Conservation (phyloP, 2,113 vertebrate genomes). For the Microcebus ravelobensis region DNA sequence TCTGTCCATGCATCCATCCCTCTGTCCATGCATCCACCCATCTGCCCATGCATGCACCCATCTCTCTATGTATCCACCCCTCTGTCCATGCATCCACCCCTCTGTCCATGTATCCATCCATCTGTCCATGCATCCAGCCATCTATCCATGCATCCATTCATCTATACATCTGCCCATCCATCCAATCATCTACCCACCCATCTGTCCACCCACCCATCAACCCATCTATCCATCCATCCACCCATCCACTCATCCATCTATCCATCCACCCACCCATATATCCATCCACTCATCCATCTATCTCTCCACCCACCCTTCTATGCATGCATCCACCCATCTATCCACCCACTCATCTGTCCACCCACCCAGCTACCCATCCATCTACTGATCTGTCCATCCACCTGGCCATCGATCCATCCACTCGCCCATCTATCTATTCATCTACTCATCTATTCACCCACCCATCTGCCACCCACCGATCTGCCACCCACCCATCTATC, state of each 20-base stretch:
- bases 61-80: not conserved
- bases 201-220: too few relatives aligned
- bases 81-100: too few relatives aligned
- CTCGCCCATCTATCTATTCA: not conserved
- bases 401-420: not conserved
- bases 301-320: accelerated
- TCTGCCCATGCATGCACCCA: accelerated
- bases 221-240: not conserved
- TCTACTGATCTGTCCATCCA: accelerated
- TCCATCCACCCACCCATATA: not conserved
- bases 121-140: too few relatives aligned
- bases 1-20: too few relatives aligned
- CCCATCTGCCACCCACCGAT: too few relatives aligned
- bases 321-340: accelerated
- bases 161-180: not conserved
- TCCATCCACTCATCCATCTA: accelerated
- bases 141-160: not conserved
- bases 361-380: not conserved
- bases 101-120: accelerated
- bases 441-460: not conserved
- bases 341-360: accelerated
- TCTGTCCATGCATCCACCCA: too few relatives aligned
- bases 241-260: not conserved
- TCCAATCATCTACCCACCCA: too few relatives aligned
- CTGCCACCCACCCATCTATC: not conserved